phyloP scores from a whole-genome alignment of 2,888 invertebrate species.

The Lasius platythorax region DNA sequence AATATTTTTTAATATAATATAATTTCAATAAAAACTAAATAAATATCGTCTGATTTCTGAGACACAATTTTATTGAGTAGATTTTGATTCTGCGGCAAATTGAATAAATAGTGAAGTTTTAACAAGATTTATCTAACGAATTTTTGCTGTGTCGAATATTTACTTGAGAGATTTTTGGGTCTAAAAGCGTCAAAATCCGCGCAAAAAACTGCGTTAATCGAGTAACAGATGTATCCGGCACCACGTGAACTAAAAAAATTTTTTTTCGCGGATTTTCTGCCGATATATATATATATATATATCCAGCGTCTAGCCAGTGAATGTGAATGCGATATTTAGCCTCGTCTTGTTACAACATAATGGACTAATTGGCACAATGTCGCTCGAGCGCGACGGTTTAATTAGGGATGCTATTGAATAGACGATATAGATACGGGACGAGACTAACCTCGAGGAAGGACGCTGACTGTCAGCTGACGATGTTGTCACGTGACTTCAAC shows the following conservation, averaged over 20 bases:
- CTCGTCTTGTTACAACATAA: constrained; percentile 4
- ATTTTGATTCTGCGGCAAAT: not conserved
- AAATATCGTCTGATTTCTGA: not conserved
- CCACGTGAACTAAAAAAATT: constrained; percentile 8
- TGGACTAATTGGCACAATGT: constrained; percentile 23
- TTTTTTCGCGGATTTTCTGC: not conserved
- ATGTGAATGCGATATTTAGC: not conserved
- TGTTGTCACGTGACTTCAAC: constrained; percentile 17
- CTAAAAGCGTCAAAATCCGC: not conserved
- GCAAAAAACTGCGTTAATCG: not conserved
- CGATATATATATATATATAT: not conserved
- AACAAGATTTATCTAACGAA: not conserved
- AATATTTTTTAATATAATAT: not conserved
- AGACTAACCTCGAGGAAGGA: constrained; percentile 44
- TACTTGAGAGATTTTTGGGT: not conserved
- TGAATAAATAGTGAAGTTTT: constrained; percentile 12
- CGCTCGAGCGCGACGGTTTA: constrained; percentile 25
- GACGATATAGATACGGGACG: not conserved
- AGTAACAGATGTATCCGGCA: no score
- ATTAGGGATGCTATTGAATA: constrained; percentile 36
- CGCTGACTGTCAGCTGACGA: constrained; percentile 30
- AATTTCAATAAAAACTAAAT: not conserved
- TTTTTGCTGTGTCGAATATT: not conserved
- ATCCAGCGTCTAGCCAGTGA: no score
- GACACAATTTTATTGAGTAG: not conserved